A percentile compares a stretch with the other conserved stretches of the same genome.
These are phyloP conservation scores for Pseudopodoces humilis DNA, from an alignment of 2,113 vertebrate species.

Conservation along the genomic window DNA sequence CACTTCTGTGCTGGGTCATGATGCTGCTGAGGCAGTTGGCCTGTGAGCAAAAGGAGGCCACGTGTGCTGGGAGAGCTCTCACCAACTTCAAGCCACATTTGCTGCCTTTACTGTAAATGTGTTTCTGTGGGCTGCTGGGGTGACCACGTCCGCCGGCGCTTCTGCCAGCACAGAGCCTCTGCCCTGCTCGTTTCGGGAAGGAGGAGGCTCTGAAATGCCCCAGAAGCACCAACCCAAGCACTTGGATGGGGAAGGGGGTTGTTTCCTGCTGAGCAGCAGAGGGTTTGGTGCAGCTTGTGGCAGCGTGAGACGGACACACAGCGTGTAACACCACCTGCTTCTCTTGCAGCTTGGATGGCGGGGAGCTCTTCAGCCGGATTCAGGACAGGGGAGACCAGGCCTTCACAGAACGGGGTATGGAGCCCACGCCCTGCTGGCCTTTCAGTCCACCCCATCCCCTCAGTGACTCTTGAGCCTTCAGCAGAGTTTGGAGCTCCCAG, in stretches of 20 bases:
- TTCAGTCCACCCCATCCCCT: background rate
- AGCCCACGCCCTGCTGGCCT: accelerated
- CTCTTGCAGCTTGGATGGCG: constrained; percentile 89
- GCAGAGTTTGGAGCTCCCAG: background rate
- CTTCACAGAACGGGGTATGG: constrained; percentile 93
- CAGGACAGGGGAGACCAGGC: constrained; percentile 98
- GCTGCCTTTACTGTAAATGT: background rate
- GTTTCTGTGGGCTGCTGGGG: background rate
- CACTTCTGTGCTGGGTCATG: background rate
- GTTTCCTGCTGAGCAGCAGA: background rate
- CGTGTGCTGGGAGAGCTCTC: background rate
- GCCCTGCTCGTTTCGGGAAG: background rate
- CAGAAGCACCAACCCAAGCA: background rate
- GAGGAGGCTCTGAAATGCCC: background rate
- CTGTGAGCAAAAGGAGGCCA: background rate
- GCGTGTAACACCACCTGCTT: accelerated
- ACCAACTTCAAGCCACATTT: background rate
- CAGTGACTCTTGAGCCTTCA: accelerated
- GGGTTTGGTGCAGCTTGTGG: accelerated
- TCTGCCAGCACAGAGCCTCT: background rate
- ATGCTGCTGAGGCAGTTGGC: background rate
- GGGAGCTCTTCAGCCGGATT: constrained; percentile 95
- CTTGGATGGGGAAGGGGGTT: background rate
- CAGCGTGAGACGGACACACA: accelerated
- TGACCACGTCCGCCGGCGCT: background rate